These are phyloP conservation scores for Delia radicum DNA, from an alignment of 1,140 invertebrate genomes.

Conservation along the genomic window DNA sequence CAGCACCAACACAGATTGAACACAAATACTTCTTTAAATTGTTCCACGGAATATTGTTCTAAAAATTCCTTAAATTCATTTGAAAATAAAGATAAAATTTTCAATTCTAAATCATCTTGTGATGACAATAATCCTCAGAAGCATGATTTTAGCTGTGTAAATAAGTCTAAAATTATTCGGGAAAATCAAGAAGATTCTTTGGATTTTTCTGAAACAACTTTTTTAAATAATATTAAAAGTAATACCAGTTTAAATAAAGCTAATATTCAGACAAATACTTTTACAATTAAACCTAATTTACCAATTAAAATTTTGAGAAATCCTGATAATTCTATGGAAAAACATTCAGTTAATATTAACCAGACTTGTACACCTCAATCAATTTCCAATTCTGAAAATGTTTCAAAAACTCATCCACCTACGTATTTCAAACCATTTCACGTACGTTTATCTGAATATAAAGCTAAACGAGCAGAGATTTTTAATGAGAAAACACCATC, in stretches of 20 bases:
- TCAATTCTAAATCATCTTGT: background rate
- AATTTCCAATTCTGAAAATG: no score
- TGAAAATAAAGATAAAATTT: background rate
- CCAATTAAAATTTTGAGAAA: background rate
- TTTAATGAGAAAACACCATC: background rate
- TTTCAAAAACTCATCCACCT: background rate
- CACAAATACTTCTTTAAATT: no score
- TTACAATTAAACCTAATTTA: background rate
- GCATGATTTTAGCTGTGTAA: background rate
- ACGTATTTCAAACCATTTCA: slow-evolving; percentile 24
- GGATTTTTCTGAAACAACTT: background rate
- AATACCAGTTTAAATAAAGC: no score
- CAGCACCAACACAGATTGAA: background rate
- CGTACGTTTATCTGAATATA: slow-evolving; percentile 3
- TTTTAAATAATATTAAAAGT: no score
- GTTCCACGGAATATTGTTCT: no score
- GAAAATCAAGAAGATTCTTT: background rate
- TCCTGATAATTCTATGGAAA: no score
- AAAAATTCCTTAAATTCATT: background rate
- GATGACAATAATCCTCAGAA: no score
- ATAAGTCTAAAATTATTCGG: background rate
- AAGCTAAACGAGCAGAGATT: background rate
- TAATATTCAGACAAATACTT: no score
- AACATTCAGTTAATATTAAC: no score
- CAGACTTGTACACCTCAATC: no score